Conservation (phyloP, 2,797 vertebrate genomes). For the Brachyrhaphis roseni region DNA sequence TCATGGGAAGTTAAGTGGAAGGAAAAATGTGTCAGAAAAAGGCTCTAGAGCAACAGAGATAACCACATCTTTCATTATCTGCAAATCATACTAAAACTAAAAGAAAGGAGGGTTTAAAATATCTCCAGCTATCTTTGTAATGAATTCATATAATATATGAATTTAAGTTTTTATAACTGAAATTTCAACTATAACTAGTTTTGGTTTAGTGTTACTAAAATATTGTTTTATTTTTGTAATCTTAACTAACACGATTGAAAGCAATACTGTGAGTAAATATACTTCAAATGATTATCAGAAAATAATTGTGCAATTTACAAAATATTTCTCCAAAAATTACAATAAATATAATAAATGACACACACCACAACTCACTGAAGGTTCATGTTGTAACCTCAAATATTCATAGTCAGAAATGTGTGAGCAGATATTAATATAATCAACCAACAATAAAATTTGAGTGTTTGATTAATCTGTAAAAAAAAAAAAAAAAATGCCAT, state of each 20-base stretch:
- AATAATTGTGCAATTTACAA: background rate
- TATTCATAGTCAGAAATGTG: background rate
- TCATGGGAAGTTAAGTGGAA: background rate
- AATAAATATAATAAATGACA: background rate
- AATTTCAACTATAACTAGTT: background rate
- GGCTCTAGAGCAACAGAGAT: too few species aligned
- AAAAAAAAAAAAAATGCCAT: slow-evolving; percentile 65
- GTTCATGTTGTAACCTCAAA: slow-evolving; percentile 4
- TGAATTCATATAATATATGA: background rate
- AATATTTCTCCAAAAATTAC: background rate
- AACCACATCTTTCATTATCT: background rate
- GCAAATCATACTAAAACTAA: background rate
- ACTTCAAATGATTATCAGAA: background rate
- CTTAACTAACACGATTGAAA: background rate
- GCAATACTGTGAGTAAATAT: background rate
- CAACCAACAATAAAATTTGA: background rate
- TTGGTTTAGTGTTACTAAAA: background rate
- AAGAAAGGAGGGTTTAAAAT: background rate
- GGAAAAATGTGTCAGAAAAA: background rate
- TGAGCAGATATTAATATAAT: background rate
- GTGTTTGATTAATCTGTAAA: background rate
- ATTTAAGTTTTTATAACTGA: background rate
- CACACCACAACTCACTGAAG: background rate
- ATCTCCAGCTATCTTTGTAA: background rate
- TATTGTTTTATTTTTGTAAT: background rate